Conservation (phyloP, 1,140 invertebrate species). For the Trachymyrmex cornetzi region DNA sequence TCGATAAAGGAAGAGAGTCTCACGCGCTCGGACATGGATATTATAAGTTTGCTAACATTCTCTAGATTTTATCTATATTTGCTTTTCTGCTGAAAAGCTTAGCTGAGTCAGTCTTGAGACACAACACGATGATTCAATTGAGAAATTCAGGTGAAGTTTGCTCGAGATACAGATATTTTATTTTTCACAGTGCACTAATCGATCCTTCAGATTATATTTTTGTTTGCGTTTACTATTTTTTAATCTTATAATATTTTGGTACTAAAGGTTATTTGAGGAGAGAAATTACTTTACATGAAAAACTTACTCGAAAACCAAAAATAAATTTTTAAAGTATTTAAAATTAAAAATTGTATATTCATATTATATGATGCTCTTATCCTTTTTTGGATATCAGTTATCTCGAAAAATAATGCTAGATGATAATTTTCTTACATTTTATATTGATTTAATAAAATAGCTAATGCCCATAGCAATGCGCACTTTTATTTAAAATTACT, state of each 20-base stretch:
- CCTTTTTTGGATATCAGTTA: too few species aligned
- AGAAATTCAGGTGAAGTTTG: neutral
- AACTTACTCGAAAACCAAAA: neutral
- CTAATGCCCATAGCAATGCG: too few species aligned
- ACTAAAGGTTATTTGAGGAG: neutral
- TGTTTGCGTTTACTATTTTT: neutral
- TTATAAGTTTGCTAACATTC: neutral
- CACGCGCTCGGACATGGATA: neutral
- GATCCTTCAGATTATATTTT: neutral
- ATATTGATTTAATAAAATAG: too few species aligned
- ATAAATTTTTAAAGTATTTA: neutral
- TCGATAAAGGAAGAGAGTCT: neutral
- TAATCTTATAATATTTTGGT: neutral
- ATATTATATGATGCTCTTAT: too few species aligned
- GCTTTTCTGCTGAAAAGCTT: neutral
- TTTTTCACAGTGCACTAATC: neutral
- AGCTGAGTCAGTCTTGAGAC: neutral
- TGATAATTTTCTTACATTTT: too few species aligned
- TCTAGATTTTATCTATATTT: neutral
- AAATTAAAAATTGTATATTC: neutral
- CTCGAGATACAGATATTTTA: neutral
- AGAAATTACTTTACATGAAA: neutral
- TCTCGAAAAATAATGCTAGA: too few species aligned
- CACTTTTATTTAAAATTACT: neutral
- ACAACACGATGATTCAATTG: neutral